Evolutionary conservation across 2,113 vertebrate species (phyloP), one percentile per base, ranked within the genome.

Genomic region (Strix uralensis): DNA sequence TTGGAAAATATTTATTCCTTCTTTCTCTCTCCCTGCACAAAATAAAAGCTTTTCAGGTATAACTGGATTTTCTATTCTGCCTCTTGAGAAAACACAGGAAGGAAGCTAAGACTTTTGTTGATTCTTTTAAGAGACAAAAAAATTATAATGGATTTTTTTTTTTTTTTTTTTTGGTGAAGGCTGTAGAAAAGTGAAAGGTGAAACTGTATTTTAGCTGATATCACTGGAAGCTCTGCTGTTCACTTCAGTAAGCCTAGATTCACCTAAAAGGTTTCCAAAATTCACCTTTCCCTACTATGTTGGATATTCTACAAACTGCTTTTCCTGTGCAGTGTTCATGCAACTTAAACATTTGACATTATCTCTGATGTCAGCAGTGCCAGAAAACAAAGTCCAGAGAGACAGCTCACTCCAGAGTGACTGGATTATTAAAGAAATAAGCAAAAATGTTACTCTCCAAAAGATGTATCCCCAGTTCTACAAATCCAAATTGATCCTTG

Each of bases 251-350:
- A 78, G 7, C 29, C n/a, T 84, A 63, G 44, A 73, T 54, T 86
- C 38, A 47, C 30, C 26, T 23, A 77, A 81, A 82, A 25, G 25
- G 3, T 75, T 92, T 77, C 46, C 32, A 70, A 70, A 86, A 46
- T 5, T 69, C 29, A n/a, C 40, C 4, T 65, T 62, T 79, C 13
- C 15, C 19, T 47, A 7, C 13, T 26, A 36, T 10, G 7, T 7
- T 36, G 13, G 23, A 42, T 47, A 62, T 25, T 29, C 46, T 49
- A 72, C 29, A 74, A 58, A 75, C 30, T 44, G 47, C 17, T 77
- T 80, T 63, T 11, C 49, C 13, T 0, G 0, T 27, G 20, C 38
- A 67, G n/a, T 32, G 15, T 36, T 54, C 44, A n/a, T 44, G 25
- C 16, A 19, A n/a, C 55, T 59, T 74, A 82, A 88, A 80, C 22